Base-by-base conservation (phyloP, 2,888 invertebrate species). In the Pomacea canaliculata region DNA sequence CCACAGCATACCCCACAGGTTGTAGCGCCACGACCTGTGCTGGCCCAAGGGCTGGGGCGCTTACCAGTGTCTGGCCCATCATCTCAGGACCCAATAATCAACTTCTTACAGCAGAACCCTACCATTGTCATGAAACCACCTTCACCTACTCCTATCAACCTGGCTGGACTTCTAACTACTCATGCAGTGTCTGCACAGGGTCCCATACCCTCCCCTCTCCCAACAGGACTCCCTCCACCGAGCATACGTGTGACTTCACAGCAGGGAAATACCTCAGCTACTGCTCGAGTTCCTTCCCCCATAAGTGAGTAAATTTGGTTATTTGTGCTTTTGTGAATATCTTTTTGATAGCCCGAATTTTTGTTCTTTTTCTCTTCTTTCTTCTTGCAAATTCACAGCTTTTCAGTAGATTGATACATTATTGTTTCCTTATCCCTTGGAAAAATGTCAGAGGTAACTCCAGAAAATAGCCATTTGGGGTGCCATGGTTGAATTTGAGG, bases 81-180 rank as follows among this genome's bases (percentile, higher is more conserved):
- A 4, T 71, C 82, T 4, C 74, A 78, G 37, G 88, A 88, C 72
- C 86, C 86, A 62, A 85, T 89, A 71, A 81, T 85, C 75, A 88
- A 83, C 78, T 85, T 88, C 76, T 83, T 89, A 73, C 88, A 89
- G 80, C 87, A 88, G 79, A 88, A 89, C 80, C 88, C 89, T 7
- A 86, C 86, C 59, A 89, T 89, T 71, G 85, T 89, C 67, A 88
- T 88, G 60, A 88, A 88, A 74, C 87, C 88, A 10, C 86, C 89
- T 8, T 89, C 89, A 8, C 89, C 89, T 7, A 84, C 86, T 10
- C 85, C 87, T 0, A 13, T 23, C 13, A 83, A 85, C 23, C 37
- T 78, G 23, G 18, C 59, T 60, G 66, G 48, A 49, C 19, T 78
- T 71, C 27, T 69, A 63, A 16, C 75, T 67, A 71, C 23, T 23